A percentile compares a stretch with the other conserved stretches of the same genome.
phyloP scores from a whole-genome alignment of 2,113 vertebrate genomes.

The Sterna hirundo region DNA sequence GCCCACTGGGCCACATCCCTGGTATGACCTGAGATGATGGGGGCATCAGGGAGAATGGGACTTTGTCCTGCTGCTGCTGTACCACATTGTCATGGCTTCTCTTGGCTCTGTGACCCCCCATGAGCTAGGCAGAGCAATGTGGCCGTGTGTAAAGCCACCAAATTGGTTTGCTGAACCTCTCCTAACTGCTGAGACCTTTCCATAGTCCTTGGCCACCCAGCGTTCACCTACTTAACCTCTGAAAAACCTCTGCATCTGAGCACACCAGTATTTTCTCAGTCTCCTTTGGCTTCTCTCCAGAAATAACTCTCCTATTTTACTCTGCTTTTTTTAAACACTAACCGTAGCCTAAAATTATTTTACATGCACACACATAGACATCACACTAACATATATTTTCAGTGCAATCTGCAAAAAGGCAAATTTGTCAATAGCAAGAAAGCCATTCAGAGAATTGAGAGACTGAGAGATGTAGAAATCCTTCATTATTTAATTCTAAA shows the following conservation, averaged over 20 bases:
- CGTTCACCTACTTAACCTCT: not conserved
- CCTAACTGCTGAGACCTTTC: not conserved
- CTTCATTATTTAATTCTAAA: not conserved
- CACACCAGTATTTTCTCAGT: not conserved
- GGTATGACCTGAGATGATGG: not conserved
- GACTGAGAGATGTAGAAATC: not conserved
- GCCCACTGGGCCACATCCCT: too few species aligned
- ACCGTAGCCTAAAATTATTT: not conserved
- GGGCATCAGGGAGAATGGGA: accelerated
- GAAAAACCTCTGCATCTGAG: not conserved
- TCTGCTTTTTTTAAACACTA: not conserved
- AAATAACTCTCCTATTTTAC: not conserved
- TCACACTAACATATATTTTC: not conserved
- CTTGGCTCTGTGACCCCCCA: not conserved
- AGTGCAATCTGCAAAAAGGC: not conserved
- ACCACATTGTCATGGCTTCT: not conserved
- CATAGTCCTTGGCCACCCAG: not conserved
- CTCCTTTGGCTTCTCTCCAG: not conserved
- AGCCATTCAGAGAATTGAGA: not conserved
- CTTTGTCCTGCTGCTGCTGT: not conserved
- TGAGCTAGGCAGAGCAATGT: accelerated
- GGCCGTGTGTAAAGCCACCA: not conserved
- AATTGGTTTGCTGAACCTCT: not conserved
- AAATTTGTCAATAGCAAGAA: not conserved
- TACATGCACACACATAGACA: not conserved